phyloP scores from a whole-genome alignment of 2,797 vertebrate genomes.

The Adelosebastes latens region DNA sequence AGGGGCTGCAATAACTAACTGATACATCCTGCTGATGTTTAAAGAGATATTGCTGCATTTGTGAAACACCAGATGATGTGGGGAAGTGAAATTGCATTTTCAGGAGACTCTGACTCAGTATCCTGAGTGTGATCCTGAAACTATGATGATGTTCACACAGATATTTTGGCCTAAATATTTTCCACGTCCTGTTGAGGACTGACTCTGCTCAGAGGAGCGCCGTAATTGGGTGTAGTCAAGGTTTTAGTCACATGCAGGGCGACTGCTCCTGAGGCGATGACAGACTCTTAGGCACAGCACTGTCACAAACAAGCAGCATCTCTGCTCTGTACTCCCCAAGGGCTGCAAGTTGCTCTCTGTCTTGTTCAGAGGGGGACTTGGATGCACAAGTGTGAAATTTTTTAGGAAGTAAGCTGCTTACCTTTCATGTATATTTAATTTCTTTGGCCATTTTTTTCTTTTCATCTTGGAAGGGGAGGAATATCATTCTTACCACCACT shows the following conservation, averaged over 20 bases:
- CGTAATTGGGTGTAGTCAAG: slow-evolving; percentile 45
- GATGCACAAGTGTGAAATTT: slow-evolving; percentile 48
- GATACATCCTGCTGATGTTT: neutral
- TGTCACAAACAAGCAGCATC: slow-evolving; percentile 61
- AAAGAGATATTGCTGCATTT: neutral
- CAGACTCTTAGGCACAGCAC: slow-evolving; percentile 52
- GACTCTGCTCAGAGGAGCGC: slow-evolving; percentile 31
- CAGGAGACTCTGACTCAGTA: neutral
- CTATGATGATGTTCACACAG: neutral
- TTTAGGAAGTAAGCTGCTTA: slow-evolving; percentile 48
- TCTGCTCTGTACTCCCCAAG: slow-evolving; percentile 12
- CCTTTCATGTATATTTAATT: slow-evolving; percentile 60
- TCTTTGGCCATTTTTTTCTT: neutral
- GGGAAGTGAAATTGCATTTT: neutral
- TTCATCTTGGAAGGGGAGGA: neutral
- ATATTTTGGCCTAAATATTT: slow-evolving; percentile 35
- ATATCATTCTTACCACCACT: neutral
- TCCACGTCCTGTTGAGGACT: slow-evolving; percentile 3
- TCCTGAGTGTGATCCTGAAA: neutral
- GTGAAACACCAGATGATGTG: neutral
- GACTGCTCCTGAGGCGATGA: slow-evolving; percentile 50
- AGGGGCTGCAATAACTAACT: neutral
- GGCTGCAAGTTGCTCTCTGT: slow-evolving; percentile 30
- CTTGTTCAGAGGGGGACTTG: slow-evolving; percentile 35
- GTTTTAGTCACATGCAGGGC: slow-evolving; percentile 53